These are phyloP conservation scores for Myodes glareolus DNA, from an alignment of 2,113 vertebrate species.

Conservation along the genomic window DNA sequence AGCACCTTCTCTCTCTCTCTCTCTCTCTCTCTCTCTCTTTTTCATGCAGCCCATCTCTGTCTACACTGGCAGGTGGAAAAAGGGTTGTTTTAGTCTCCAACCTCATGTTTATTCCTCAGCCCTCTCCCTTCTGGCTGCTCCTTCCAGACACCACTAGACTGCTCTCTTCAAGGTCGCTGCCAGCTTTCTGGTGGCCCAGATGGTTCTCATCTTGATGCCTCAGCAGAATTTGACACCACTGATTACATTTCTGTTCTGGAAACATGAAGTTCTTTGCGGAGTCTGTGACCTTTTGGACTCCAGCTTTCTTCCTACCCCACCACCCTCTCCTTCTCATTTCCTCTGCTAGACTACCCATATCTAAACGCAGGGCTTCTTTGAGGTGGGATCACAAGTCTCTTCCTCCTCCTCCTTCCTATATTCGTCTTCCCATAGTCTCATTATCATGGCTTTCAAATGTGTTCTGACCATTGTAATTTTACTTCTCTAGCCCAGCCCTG, in stretches of 20 bases:
- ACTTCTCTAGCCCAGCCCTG: background rate
- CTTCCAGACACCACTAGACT: background rate
- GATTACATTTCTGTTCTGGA: conserved; percentile 33
- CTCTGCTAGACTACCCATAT: background rate
- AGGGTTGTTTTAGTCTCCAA: background rate
- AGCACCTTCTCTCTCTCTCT: background rate
- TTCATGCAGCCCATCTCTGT: background rate
- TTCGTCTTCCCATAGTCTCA: background rate
- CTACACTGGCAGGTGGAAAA: background rate
- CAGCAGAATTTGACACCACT: conserved; percentile 20
- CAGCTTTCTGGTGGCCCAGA: conserved; percentile 10
- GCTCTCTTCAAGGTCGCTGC: background rate
- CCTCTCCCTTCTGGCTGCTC: background rate
- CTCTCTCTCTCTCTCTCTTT: too few relatives aligned
- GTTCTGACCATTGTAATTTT: background rate
- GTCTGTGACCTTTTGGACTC: background rate
- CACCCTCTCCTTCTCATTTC: background rate
- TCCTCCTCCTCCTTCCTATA: background rate
- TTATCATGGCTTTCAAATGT: background rate
- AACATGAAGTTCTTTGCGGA: background rate
- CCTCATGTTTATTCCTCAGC: background rate
- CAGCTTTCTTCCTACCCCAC: background rate
- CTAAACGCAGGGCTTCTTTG: background rate
- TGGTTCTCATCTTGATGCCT: background rate
- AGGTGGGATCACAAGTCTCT: background rate